Conservation (phyloP, 2,113 vertebrate genomes). For the Sander lucioperca region DNA sequence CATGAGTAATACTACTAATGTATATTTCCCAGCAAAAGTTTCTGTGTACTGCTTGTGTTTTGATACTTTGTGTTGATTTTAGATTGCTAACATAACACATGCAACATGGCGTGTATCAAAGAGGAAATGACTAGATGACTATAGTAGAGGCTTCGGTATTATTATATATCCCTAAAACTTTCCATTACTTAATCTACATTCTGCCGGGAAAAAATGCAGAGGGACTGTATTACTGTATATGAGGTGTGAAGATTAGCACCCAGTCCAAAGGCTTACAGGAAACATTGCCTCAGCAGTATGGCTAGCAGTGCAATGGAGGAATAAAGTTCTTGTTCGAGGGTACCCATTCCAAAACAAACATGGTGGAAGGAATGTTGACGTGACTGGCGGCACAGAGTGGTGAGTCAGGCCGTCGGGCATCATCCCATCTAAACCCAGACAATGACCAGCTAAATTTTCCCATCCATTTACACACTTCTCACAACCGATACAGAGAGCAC, state of each 20-base stretch:
- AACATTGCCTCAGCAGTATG: constrained; percentile 24
- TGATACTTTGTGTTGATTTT: background rate
- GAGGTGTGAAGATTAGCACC: constrained; percentile 26
- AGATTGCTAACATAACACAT: background rate
- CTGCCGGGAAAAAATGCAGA: constrained; percentile 30
- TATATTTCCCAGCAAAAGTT: constrained; percentile 21
- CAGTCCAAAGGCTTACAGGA: constrained; percentile 26
- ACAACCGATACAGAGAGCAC: constrained; percentile 41
- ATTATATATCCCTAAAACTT: background rate
- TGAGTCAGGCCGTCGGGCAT: constrained; percentile 48
- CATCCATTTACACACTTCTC: constrained; percentile 59
- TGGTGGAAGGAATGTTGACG: constrained; percentile 57
- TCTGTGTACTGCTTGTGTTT: constrained; percentile 5
- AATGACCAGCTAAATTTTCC: constrained; percentile 60
- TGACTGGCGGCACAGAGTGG: constrained; percentile 56
- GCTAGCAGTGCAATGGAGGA: background rate
- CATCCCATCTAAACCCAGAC: constrained; percentile 54
- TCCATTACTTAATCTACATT: background rate
- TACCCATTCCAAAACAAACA: constrained; percentile 58
- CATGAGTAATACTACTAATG: background rate
- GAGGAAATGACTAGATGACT: background rate
- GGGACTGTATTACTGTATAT: constrained; percentile 44
- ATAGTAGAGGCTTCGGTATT: background rate
- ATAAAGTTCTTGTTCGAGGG: constrained; percentile 13
- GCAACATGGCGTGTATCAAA: background rate